A percentile compares a stretch with the other conserved stretches of the same genome.
These are phyloP conservation scores for Saguinus imperator DNA, from an alignment of 2,113 vertebrate species.

Conservation along the genomic window DNA sequence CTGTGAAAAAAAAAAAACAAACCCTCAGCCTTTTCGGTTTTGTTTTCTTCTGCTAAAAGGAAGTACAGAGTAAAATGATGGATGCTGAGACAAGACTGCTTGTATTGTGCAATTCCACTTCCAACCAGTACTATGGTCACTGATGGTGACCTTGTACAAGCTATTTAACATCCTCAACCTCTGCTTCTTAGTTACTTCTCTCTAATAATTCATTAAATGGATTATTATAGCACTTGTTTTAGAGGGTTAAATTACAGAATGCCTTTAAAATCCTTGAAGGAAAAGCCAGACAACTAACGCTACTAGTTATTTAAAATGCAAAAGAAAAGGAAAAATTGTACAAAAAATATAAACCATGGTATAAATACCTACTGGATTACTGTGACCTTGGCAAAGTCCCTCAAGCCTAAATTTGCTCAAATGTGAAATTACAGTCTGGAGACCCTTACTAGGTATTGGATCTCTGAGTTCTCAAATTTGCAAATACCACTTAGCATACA, in stretches of 20 bases:
- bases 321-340: neutral
- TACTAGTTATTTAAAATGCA: slow-evolving; percentile 18
- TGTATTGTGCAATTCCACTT: neutral
- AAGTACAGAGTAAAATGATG: neutral
- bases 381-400: neutral
- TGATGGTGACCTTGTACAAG: neutral
- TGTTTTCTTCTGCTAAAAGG: neutral
- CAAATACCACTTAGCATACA: neutral
- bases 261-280: neutral
- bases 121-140: neutral
- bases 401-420: neutral
- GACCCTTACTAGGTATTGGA: neutral
- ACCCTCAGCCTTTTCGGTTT: neutral
- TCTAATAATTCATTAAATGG: neutral
- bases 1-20: too few relatives aligned
- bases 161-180: neutral
- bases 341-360: neutral
- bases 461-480: neutral
- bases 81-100: neutral
- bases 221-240: neutral
- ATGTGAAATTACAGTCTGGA: neutral
- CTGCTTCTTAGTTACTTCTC: neutral
- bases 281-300: neutral
- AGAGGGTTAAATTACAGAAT: neutral
- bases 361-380: neutral